These are phyloP conservation scores for Galbula dea DNA, from an alignment of 2,113 vertebrate species.

Conservation along the genomic window DNA sequence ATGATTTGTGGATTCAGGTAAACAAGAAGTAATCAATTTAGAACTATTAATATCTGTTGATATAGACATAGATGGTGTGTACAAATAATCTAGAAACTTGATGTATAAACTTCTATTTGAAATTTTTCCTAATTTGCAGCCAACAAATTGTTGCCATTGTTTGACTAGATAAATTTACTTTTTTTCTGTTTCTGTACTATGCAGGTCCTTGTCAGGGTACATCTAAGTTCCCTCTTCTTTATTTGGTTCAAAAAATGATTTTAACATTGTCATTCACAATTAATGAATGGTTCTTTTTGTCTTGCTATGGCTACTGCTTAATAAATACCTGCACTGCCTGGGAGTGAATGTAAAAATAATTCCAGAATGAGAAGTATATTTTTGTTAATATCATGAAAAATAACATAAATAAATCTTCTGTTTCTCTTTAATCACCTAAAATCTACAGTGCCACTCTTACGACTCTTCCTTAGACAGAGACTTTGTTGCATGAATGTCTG, in stretches of 20 bases:
- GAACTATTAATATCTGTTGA: neutral
- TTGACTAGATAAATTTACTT: neutral
- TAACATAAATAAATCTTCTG: neutral
- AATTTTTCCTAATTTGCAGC: neutral
- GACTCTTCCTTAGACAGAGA: neutral
- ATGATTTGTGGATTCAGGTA: constrained; percentile 19
- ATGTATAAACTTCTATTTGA: neutral
- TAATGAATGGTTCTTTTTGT: neutral
- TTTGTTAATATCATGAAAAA: neutral
- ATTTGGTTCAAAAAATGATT: neutral
- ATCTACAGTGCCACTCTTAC: neutral
- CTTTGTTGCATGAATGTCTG: neutral
- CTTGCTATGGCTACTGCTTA: neutral
- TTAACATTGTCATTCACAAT: neutral
- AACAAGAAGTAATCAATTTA: constrained; percentile 18
- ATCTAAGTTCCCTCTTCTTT: neutral
- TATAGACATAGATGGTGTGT: neutral
- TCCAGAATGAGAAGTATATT: neutral
- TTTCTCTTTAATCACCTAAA: neutral
- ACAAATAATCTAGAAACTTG: neutral
- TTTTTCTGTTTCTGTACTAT: neutral
- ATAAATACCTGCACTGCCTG: neutral
- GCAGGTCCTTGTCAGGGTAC: neutral
- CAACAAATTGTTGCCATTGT: neutral
- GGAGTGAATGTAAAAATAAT: neutral